Conservation (phyloP, 2,113 vertebrate genomes). For the Pipra filicauda region DNA sequence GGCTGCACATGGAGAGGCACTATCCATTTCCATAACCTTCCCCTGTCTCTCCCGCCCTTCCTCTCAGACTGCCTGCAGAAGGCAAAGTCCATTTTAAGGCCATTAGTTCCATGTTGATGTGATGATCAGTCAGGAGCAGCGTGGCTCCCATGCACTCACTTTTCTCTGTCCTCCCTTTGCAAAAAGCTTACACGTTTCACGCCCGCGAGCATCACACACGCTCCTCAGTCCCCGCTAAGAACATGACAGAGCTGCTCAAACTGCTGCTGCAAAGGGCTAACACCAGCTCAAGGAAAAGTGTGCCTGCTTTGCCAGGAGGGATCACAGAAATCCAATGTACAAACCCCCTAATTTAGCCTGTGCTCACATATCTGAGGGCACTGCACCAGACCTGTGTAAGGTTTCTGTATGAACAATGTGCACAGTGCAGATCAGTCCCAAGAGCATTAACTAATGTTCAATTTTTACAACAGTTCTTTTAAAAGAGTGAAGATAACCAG, state of each 20-base stretch:
- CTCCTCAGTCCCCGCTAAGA: neutral
- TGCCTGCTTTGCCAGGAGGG: neutral
- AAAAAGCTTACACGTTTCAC: neutral
- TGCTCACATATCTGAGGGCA: neutral
- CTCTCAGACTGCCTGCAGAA: neutral
- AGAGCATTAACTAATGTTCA: neutral
- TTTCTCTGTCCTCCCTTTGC: neutral
- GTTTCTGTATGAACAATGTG: rapidly evolving
- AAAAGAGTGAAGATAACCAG: neutral
- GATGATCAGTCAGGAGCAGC: rapidly evolving
- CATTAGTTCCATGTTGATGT: neutral
- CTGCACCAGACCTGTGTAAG: neutral
- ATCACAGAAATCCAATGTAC: neutral
- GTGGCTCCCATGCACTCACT: neutral
- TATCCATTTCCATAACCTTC: neutral
- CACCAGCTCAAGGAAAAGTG: neutral
- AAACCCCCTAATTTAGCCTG: neutral
- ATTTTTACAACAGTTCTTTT: neutral
- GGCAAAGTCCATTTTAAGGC: neutral
- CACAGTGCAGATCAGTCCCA: neutral
- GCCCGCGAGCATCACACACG: rapidly evolving
- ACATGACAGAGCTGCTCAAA: neutral
- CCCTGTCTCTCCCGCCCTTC: neutral
- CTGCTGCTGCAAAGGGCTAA: neutral
- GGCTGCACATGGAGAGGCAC: rapidly evolving